Conservation (phyloP, 2,888 invertebrate genomes). For the Agriopis marginaria region DNA sequence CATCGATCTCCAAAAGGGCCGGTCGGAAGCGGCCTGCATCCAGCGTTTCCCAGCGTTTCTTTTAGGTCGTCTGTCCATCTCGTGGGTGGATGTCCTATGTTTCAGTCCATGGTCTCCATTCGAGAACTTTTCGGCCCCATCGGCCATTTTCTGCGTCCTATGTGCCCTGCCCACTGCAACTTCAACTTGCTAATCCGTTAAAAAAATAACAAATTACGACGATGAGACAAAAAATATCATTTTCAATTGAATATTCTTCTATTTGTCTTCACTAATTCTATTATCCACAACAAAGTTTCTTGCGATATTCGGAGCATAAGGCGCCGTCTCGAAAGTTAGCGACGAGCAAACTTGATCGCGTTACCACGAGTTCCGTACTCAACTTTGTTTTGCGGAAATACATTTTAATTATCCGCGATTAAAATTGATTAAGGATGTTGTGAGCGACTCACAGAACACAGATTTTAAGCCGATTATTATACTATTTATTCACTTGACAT, state of each 20-base stretch:
- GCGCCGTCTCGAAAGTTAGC: constrained; percentile 23
- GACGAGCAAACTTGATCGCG: constrained; percentile 20
- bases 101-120: too few species aligned
- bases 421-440: constrained; percentile 30
- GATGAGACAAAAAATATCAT: background rate
- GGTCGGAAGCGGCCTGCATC: too few species aligned
- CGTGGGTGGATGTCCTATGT: too few species aligned
- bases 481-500: too few species aligned
- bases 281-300: constrained; percentile 11
- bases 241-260: constrained; percentile 4
- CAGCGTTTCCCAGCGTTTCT: too few species aligned
- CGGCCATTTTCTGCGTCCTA: too few species aligned
- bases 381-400: constrained; percentile 34
- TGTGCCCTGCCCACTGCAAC: too few species aligned
- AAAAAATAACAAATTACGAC: background rate
- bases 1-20: too few species aligned
- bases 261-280: constrained; percentile 10
- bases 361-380: constrained; percentile 5
- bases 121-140: too few species aligned
- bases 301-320: constrained; percentile 9
- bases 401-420: constrained; percentile 33
- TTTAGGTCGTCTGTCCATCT: too few species aligned
- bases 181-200: too few species aligned
- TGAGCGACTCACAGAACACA: constrained; percentile 5
- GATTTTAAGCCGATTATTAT: background rate